phyloP scores from a whole-genome alignment of 2,113 vertebrate species.

The Centropus bengalensis region DNA sequence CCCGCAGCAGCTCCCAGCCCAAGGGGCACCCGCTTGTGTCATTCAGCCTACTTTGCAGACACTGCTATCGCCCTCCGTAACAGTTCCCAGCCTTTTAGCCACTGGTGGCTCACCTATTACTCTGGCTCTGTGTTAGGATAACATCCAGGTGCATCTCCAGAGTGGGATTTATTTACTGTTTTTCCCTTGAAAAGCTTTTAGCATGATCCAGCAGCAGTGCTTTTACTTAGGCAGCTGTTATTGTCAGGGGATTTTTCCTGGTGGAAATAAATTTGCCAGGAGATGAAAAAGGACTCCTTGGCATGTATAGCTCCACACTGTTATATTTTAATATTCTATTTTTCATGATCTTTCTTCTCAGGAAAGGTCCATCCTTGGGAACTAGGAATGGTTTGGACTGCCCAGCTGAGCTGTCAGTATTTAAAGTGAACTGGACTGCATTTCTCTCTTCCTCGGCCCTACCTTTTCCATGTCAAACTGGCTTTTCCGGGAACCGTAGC shows the following conservation, averaged over 20 bases:
- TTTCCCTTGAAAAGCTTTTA: conserved; percentile 76
- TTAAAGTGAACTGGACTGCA: neutral
- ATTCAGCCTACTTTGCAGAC: conserved; percentile 25
- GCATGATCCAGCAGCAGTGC: conserved; percentile 55
- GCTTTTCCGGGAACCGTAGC: neutral
- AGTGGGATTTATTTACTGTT: conserved; percentile 72
- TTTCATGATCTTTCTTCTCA: neutral
- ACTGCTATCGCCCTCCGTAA: conserved; percentile 40
- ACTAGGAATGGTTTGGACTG: neutral
- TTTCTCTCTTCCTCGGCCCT: neutral
- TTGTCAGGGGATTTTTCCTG: neutral
- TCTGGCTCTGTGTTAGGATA: conserved; percentile 52
- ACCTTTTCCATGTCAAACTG: neutral
- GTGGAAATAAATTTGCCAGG: conserved; percentile 65
- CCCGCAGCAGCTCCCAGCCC: too few species aligned
- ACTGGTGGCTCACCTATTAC: conserved; percentile 66
- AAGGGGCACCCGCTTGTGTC: neutral
- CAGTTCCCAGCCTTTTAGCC: conserved; percentile 63
- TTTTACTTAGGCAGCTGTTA: conserved; percentile 46
- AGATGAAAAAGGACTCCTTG: conserved; percentile 31
- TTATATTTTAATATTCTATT: conserved; percentile 14
- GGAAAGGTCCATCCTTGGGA: neutral
- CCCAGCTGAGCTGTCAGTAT: conserved; percentile 11
- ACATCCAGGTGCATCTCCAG: conserved; percentile 60
- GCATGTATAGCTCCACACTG: neutral